These are phyloP conservation scores for Sinotaia quadrata DNA, from an alignment of 2,888 invertebrate genomes.

Conservation along the genomic window DNA sequence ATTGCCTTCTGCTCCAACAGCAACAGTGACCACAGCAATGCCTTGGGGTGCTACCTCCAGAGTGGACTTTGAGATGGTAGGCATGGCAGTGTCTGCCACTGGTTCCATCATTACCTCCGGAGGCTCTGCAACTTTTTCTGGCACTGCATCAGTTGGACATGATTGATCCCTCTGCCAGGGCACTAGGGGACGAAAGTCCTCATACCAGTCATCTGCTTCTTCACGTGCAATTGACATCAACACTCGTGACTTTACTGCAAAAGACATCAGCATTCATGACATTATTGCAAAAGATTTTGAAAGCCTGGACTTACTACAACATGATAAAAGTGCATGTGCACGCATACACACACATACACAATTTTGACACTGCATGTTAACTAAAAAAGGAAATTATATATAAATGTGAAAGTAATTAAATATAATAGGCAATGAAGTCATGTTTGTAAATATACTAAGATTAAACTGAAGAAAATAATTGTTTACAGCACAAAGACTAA, in stretches of 20 bases:
- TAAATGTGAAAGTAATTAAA: too few species aligned
- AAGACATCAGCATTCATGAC: background rate
- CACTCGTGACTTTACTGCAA: slow-evolving; percentile 65
- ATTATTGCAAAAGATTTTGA: too few species aligned
- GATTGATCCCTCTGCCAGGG: slow-evolving; percentile 37
- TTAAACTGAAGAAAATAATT: too few species aligned
- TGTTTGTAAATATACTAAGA: too few species aligned
- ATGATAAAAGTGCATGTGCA: too few species aligned
- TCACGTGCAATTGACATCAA: slow-evolving; percentile 61
- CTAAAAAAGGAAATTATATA: too few species aligned
- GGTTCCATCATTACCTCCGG: background rate
- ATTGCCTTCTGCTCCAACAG: slow-evolving; percentile 21
- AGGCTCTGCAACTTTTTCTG: background rate
- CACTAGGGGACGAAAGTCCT: slow-evolving; percentile 34
- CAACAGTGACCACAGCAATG: slow-evolving; percentile 24
- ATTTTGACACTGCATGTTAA: too few species aligned
- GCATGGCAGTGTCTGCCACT: slow-evolving; percentile 4
- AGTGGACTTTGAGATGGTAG: background rate
- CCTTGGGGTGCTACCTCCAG: background rate
- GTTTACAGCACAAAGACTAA: too few species aligned
- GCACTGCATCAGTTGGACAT: slow-evolving; percentile 26
- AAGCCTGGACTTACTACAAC: too few species aligned
- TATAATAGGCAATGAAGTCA: too few species aligned
- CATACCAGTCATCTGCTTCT: slow-evolving; percentile 47
- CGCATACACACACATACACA: too few species aligned